Evolutionary conservation across 2,888 invertebrate genomes (phyloP), one percentile per base, ranked within the genome.

Genomic region (Drosophila maculinotata): DNA sequence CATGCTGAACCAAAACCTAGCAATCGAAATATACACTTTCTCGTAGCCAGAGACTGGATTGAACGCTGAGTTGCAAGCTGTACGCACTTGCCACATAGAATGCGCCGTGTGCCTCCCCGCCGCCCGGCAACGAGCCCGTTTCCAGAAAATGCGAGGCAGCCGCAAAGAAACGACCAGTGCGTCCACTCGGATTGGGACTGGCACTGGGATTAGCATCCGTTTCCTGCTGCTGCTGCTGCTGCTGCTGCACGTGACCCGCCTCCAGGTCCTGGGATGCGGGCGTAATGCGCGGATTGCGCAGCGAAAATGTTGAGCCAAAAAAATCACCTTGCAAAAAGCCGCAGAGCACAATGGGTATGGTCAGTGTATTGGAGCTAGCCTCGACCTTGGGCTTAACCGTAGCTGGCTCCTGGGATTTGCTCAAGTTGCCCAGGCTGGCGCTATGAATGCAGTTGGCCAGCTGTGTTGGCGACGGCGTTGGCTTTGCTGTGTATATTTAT

Each of bases 301-400:
- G 48, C 26, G 81, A 79, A 26, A 82, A 75, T 4, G 80, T 88
- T 7, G 90, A 89, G 53, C 87, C 82, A 53, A 91, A 78, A 20
- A 90, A 79, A 25, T 90, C 90, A 28, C 88, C 89, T 53, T 91
- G 92, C 72, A 93, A 78, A 30, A 93, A 89, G 56, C 92, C 92
- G 63, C 92, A 92, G 28, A 93, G 89, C 69, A 92, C 92, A 17
- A 92, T 89, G 56, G 93, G 93, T 73, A 93, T 90, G 48, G 84
- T 87, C 26, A 90, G 48, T 10, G 88, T 71, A 25, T 79, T 87
- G 2, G 68, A 38, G 45, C 51, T 65, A 3, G 60, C 33, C 56
- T 12, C 49, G 14, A n/a, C 39, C 31, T 51, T 72, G 28, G 52
- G 10, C 31, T 30, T 47, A 9, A 8, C 3, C 10, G 15, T 39